Evolutionary conservation across 2,113 vertebrate species (phyloP).

Genomic region (Athene cunicularia): DNA sequence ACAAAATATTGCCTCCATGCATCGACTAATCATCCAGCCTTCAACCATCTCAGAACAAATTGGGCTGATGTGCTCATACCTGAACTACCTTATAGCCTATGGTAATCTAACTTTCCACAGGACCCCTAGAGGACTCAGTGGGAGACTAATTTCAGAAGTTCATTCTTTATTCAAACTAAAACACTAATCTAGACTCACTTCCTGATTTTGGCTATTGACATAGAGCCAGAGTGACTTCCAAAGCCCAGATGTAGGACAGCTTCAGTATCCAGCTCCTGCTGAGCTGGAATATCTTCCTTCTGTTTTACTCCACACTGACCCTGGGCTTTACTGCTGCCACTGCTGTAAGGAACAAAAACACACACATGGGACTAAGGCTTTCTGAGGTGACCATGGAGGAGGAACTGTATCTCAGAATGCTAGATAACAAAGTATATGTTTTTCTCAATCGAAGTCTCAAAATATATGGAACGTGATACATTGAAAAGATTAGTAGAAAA

Average conservation of each 20-base stretch:
- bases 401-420: background rate
- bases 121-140: background rate
- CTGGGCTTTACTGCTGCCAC: background rate
- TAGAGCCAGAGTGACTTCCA: background rate
- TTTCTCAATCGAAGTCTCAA: background rate
- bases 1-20: background rate
- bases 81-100: background rate
- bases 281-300: background rate
- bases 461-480: background rate
- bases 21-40: background rate
- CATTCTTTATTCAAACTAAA: background rate
- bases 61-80: accelerated
- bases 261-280: background rate
- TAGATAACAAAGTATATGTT: background rate
- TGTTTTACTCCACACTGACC: background rate
- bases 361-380: background rate
- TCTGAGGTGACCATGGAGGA: accelerated
- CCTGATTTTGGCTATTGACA: background rate
- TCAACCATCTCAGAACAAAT: background rate
- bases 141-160: background rate
- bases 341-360: background rate
- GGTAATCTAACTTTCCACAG: background rate
- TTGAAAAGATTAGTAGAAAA: background rate
- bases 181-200: background rate
- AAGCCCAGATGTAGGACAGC: background rate